These are phyloP conservation scores for Ciconia boyciana DNA, from an alignment of 2,113 vertebrate genomes.

Conservation along the genomic window DNA sequence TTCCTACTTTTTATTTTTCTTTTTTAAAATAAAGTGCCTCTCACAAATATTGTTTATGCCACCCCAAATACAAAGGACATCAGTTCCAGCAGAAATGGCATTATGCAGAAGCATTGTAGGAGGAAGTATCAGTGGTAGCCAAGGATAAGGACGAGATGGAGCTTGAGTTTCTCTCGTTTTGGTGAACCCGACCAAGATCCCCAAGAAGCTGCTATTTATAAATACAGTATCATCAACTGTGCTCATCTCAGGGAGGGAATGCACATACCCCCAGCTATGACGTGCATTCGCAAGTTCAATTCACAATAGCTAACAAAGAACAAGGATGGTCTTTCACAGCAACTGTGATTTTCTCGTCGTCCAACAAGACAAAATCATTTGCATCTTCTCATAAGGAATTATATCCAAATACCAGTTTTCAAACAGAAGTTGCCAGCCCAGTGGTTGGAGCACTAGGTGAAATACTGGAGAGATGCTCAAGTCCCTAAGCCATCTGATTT, in stretches of 20 bases:
- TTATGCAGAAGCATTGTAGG: background rate
- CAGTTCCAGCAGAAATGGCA: background rate
- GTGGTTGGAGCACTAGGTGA: background rate
- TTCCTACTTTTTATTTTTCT: background rate
- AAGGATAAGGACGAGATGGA: background rate
- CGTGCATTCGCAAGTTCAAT: rapidly evolving
- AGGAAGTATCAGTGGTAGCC: rapidly evolving
- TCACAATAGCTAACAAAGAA: rapidly evolving
- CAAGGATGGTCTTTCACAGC: background rate
- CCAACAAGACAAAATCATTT: background rate
- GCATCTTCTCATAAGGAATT: background rate
- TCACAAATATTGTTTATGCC: background rate
- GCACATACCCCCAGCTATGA: rapidly evolving
- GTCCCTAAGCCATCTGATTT: rapidly evolving
- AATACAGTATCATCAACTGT: background rate
- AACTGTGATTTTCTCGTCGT: background rate
- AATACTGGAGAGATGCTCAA: rapidly evolving
- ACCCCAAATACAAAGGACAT: background rate
- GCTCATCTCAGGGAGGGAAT: background rate
- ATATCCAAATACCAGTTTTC: rapidly evolving
- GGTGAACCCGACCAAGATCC: background rate
- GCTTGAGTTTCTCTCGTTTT: background rate
- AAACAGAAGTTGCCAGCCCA: background rate
- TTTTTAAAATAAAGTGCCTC: background rate
- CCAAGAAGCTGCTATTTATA: background rate